Conservation (phyloP, 2,113 vertebrate genomes). For the Collichthys lucidus region DNA sequence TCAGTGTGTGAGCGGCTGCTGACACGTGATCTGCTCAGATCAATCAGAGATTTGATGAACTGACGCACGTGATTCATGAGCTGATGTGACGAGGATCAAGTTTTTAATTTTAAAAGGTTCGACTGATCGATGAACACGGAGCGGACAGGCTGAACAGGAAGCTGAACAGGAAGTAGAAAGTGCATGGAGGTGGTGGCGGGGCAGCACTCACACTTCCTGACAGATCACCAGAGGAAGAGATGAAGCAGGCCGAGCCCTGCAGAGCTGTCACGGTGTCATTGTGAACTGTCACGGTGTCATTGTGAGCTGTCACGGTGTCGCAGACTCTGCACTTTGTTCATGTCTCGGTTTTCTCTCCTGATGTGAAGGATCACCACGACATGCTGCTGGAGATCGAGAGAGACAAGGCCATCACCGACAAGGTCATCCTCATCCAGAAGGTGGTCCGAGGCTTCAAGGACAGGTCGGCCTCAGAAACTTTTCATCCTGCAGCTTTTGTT, state of each 20-base stretch:
- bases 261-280: too few relatives aligned
- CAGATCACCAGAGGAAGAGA: constrained; percentile 44
- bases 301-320: too few relatives aligned
- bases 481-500: background rate
- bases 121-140: too few relatives aligned
- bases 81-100: too few relatives aligned
- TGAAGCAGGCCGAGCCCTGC: too few relatives aligned
- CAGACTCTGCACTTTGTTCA: too few relatives aligned
- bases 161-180: constrained; percentile 82
- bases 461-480: constrained; percentile 82
- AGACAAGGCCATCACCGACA: constrained; percentile 98
- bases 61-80: too few relatives aligned
- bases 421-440: constrained; percentile 99
- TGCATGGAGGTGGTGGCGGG: constrained; percentile 55
- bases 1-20: background rate
- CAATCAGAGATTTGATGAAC: too few relatives aligned
- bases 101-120: too few relatives aligned
- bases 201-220: constrained; percentile 71
- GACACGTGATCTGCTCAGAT: background rate
- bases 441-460: constrained; percentile 97
- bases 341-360: too few relatives aligned
- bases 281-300: too few relatives aligned
- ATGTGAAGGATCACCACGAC: constrained; percentile 93
- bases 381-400: constrained; percentile 98
- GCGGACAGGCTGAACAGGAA: constrained; percentile 50